Conservation (phyloP, 2,797 vertebrate species). For the Botia almorhae region DNA sequence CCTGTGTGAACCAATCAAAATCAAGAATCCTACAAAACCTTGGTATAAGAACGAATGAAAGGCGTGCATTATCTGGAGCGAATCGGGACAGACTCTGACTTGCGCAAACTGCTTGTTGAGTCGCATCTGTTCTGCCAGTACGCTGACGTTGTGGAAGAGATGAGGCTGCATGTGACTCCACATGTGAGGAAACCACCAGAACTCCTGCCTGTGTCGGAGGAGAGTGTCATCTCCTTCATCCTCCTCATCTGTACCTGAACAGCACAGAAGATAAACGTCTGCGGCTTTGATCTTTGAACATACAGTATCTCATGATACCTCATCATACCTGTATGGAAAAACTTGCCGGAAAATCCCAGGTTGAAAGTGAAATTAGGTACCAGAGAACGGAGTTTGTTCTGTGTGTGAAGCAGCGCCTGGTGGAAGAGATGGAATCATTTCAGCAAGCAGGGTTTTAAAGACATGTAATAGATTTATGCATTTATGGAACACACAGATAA, state of each 20-base stretch:
- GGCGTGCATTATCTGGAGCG: neutral
- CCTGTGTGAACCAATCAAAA: neutral
- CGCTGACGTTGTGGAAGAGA: conserved; percentile 91
- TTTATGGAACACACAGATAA: neutral
- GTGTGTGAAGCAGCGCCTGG: conserved; percentile 90
- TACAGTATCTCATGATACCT: neutral
- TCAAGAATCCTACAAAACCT: neutral
- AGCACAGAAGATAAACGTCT: neutral
- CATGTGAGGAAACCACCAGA: conserved; percentile 95
- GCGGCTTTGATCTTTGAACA: neutral
- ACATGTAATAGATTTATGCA: neutral
- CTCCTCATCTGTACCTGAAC: conserved; percentile 90
- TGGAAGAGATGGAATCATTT: conserved; percentile 15
- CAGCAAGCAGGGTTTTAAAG: neutral
- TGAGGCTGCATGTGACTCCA: conserved; percentile 95
- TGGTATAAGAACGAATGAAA: neutral
- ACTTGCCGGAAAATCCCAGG: conserved; percentile 97
- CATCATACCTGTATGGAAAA: conserved; percentile 72
- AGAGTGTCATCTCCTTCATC: conserved; percentile 94
- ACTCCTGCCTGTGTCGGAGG: conserved; percentile 88
- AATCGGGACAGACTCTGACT: conserved; percentile 74
- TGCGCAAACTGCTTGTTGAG: conserved; percentile 95
- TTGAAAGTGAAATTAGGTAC: conserved; percentile 98
- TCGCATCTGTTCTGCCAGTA: conserved; percentile 96
- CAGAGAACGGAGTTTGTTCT: conserved; percentile 91